phyloP scores from a whole-genome alignment of 2,113 vertebrate species.

The Festucalex cinctus region DNA sequence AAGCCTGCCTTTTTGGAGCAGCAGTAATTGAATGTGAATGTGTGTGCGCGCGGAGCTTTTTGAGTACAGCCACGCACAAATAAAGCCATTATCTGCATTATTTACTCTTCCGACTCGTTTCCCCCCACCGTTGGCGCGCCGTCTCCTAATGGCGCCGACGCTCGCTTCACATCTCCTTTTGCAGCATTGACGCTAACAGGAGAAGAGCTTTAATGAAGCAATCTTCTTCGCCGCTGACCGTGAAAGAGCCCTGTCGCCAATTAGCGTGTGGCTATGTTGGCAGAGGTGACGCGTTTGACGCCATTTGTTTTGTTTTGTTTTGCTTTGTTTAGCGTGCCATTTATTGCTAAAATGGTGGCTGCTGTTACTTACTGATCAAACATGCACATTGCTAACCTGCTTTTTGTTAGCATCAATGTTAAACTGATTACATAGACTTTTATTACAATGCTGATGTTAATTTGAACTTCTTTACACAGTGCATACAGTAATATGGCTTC shows the following conservation, averaged over 20 bases:
- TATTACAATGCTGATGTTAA: too few species aligned
- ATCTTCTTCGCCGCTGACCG: slow-evolving; percentile 62
- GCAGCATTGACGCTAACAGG: slow-evolving; percentile 54
- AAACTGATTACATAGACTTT: too few species aligned
- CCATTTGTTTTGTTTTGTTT: slow-evolving; percentile 61
- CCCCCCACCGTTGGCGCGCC: slow-evolving; percentile 12
- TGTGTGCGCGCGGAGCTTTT: slow-evolving; percentile 32
- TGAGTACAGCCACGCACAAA: slow-evolving; percentile 44
- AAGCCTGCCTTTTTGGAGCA: slow-evolving; percentile 25
- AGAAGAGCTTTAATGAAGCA: slow-evolving; percentile 75
- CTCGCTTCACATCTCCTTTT: slow-evolving; percentile 60
- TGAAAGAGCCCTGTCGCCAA: slow-evolving; percentile 69
- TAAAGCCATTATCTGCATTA: slow-evolving; percentile 58
- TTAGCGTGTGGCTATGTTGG: slow-evolving; percentile 56
- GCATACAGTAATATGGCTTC: too few species aligned
- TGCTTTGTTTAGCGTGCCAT: slow-evolving; percentile 33
- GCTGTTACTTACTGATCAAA: too few species aligned
- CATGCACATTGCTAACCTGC: too few species aligned
- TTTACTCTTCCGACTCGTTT: slow-evolving; percentile 44
- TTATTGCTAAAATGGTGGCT: slow-evolving; percentile 47
- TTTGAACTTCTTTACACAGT: too few species aligned
- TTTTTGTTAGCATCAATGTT: too few species aligned
- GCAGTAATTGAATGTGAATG: slow-evolving; percentile 46
- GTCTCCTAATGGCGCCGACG: slow-evolving; percentile 42
- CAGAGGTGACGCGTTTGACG: slow-evolving; percentile 61